Evolutionary conservation across 2,113 vertebrate genomes (phyloP).

Genomic region (Solenodon paradoxus): DNA sequence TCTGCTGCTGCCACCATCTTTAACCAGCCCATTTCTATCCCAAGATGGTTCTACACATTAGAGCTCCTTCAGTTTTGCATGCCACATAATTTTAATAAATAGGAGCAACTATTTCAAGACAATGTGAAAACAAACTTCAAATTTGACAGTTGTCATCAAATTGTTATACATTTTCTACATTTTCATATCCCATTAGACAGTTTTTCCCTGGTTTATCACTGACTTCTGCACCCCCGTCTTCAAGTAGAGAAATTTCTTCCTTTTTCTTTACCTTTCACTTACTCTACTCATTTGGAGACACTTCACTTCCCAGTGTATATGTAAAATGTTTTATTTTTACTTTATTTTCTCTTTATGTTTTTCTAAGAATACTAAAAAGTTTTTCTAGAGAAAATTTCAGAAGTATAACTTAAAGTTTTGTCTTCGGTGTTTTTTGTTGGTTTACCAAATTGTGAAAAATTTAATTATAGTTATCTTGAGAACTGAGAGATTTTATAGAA

Average conservation of each 20-base stretch:
- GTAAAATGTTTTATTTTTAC: neutral
- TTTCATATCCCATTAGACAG: neutral
- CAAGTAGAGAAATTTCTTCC: neutral
- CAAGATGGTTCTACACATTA: neutral
- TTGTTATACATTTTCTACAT: neutral
- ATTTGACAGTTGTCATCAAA: neutral
- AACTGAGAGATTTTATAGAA: neutral
- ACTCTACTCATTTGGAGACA: neutral
- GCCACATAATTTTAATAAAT: neutral
- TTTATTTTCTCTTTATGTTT: neutral
- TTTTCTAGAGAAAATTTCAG: neutral
- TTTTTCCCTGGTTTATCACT: neutral
- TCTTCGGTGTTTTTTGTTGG: neutral
- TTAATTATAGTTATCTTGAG: neutral
- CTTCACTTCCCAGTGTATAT: neutral
- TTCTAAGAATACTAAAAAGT: neutral
- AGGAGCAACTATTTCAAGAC: neutral
- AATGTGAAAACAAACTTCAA: neutral
- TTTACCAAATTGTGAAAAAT: neutral
- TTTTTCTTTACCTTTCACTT: neutral
- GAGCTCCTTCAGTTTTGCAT: neutral
- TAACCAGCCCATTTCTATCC: neutral
- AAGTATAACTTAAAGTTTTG: neutral
- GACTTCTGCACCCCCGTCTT: neutral
- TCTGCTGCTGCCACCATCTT: neutral